Evolutionary conservation across 2,888 invertebrate species (phyloP).

Genomic region (Rhaphigaster nebulosa): DNA sequence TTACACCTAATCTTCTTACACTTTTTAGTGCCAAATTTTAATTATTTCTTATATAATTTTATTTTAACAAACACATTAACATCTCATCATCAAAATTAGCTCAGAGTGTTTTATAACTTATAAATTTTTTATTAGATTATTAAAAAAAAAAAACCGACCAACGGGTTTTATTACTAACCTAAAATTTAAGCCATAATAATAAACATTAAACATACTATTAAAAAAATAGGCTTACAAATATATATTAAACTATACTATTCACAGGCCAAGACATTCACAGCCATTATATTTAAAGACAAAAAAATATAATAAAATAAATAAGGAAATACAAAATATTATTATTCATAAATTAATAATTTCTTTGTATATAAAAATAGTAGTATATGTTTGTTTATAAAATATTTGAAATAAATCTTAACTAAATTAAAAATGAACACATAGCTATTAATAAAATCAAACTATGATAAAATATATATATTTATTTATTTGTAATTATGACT

Average conservation of each 20-base stretch:
- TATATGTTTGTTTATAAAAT: not conserved
- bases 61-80: not conserved
- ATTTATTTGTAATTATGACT: not conserved
- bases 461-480: not conserved
- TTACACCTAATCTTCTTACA: not conserved
- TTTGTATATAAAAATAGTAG: constrained; percentile 2
- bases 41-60: not conserved
- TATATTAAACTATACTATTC: constrained; percentile 20
- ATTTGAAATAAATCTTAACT: not conserved
- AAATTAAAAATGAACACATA: not conserved
- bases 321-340: not conserved
- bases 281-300: constrained; percentile 27
- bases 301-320: not conserved
- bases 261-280: constrained; percentile 44
- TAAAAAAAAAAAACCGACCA: not conserved
- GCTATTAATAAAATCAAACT: not conserved
- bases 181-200: not conserved
- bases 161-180: not conserved
- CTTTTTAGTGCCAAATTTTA: not conserved
- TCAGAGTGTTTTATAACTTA: not conserved
- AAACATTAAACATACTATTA: constrained; percentile 28
- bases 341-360: constrained; percentile 1
- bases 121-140: not conserved
- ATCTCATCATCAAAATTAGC: not conserved
- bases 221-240: constrained; percentile 33